Conservation (phyloP, 2,113 vertebrate genomes). For the Charadrius vociferus region DNA sequence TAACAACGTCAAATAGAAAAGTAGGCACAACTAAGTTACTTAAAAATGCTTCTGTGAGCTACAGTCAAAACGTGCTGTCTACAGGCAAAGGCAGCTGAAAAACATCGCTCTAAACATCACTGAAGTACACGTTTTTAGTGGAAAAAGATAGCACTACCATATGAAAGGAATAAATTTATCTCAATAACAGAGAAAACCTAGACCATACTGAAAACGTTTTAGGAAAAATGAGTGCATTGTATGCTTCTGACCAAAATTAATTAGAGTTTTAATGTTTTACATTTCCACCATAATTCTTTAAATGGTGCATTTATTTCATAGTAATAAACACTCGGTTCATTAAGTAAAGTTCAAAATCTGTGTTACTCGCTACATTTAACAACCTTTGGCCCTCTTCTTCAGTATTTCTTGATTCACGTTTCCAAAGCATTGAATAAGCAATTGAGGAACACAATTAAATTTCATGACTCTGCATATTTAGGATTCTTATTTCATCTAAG, state of each 20-base stretch:
- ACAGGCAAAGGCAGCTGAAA: neutral
- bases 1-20: neutral
- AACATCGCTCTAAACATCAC: neutral
- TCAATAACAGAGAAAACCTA: constrained; percentile 66
- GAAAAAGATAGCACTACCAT: neutral
- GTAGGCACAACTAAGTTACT: neutral
- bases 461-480: constrained; percentile 88
- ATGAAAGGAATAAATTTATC: constrained; percentile 54
- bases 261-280: constrained; percentile 78
- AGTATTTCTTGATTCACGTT: constrained; percentile 71
- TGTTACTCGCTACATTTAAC: constrained; percentile 86
- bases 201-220: constrained; percentile 71
- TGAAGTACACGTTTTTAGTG: neutral
- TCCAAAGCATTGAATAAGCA: constrained; percentile 81
- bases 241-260: constrained; percentile 80
- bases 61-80: neutral
- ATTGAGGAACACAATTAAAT: constrained; percentile 86
- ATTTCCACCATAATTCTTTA: constrained; percentile 79
- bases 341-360: constrained; percentile 84
- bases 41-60: neutral
- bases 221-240: constrained; percentile 68
- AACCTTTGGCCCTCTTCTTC: constrained; percentile 77
- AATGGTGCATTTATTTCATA: constrained; percentile 80
- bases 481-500: constrained; percentile 85
- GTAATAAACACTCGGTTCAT: constrained; percentile 90